A percentile compares a stretch with the other conserved stretches of the same genome.
These are phyloP conservation scores for Rhabdomys dilectus DNA, from an alignment of 2,113 vertebrate species.

Conservation along the genomic window DNA sequence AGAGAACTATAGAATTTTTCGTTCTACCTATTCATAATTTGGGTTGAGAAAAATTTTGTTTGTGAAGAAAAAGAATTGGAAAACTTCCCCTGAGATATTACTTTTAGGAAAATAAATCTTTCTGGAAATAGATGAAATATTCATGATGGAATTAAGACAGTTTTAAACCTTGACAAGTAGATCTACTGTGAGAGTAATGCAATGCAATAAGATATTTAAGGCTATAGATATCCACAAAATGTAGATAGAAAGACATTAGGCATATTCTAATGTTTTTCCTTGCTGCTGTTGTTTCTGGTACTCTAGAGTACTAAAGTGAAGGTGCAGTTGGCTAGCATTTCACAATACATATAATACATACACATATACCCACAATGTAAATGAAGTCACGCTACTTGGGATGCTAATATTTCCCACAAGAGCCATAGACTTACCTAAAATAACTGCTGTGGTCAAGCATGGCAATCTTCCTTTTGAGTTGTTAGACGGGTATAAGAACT, in stretches of 20 bases:
- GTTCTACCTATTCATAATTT: not conserved
- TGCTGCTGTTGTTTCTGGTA: not conserved
- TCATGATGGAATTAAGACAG: not conserved
- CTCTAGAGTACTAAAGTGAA: not conserved
- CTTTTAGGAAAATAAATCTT: slow-evolving; percentile 26
- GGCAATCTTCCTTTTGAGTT: not conserved
- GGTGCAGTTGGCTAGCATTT: not conserved
- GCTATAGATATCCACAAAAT: not conserved
- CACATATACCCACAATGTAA: not conserved
- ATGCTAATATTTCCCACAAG: not conserved
- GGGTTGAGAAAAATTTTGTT: not conserved
- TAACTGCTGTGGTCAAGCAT: not conserved
- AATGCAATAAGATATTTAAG: not conserved
- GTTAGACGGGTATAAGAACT: not conserved
- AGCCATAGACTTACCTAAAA: not conserved
- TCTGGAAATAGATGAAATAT: not conserved
- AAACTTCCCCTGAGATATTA: not conserved
- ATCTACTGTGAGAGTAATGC: not conserved
- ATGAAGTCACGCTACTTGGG: not conserved
- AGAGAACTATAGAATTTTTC: not conserved
- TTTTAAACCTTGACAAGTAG: not conserved
- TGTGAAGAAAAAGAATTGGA: not conserved
- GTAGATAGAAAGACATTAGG: not conserved
- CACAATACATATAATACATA: not conserved
- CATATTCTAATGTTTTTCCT: not conserved